Evolutionary conservation across 2,113 vertebrate genomes (phyloP).

Genomic region (Vulpes lagopus): DNA sequence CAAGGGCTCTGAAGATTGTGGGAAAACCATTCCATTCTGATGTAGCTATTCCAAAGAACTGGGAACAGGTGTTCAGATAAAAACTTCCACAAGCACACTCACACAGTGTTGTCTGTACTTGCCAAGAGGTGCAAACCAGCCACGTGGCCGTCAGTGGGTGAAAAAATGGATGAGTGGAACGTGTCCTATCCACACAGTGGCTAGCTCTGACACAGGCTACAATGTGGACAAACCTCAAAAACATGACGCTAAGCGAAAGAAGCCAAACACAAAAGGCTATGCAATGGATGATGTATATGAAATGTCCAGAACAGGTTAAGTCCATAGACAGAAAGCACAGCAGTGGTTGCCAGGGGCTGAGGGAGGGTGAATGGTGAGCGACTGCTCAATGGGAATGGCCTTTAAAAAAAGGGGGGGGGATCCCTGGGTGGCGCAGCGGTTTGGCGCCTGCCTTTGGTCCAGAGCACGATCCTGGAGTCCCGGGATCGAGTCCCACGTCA

Average conservation of each 20-base stretch:
- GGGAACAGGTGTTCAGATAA: not conserved
- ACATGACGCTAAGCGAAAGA: not conserved
- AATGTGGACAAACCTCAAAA: not conserved
- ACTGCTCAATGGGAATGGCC: not conserved
- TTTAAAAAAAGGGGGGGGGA: no score
- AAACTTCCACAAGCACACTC: not conserved
- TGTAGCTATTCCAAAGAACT: not conserved
- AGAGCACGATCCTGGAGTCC: no score
- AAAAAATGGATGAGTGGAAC: not conserved
- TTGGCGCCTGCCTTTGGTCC: no score
- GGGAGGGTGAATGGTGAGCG: not conserved
- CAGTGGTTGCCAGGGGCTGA: not conserved
- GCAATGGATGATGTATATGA: accelerated
- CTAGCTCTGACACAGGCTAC: not conserved
- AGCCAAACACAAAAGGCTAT: not conserved
- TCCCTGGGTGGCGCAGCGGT: no score
- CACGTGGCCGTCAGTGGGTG: not conserved
- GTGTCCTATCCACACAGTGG: no score
- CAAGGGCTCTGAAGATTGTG: not conserved
- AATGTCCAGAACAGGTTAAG: not conserved
- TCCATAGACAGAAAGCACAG: not conserved
- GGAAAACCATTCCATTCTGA: not conserved
- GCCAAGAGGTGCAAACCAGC: not conserved
- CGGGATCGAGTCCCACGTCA: no score
- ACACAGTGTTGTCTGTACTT: not conserved